Base-by-base conservation (phyloP, 2,797 vertebrate species). In the Antrozous pallidus region DNA sequence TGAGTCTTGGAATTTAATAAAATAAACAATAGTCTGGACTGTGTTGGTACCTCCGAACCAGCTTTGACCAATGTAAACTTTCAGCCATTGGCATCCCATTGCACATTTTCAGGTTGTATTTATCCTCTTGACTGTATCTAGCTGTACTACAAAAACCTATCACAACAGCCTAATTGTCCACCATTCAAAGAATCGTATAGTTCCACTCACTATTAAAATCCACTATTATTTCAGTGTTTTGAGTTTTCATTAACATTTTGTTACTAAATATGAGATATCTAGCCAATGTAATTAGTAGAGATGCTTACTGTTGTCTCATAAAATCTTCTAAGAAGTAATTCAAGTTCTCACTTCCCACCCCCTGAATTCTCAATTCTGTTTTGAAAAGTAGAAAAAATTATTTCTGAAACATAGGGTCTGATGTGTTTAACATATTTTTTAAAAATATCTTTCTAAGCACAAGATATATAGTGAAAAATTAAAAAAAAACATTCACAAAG, bases 401-500 rank as follows among this genome's bases (percentile, higher is more conserved):
- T 92, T 92, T 93, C 83, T 73, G 17, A 45, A 91, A 63, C 38
- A 84, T 28, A 63, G 67, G 67, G 70, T 90, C 78, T 94, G 70
- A 93, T 88, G 42, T 54, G 22, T 92, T 95, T 90, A 86, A 67
- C 84, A 40, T 63, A 85, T 91, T 93, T 90, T 45, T 73, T 4
- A 80, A 36, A 31, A 56, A 40, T 54, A 20, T 56, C 82, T 82
- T 77, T 71, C 67, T 79, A 61, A 73, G 83, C 26, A 58, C 20
- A 84, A 93, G 78, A 67, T 90, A 78, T 16, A 85, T 81, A 95
- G 95, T 79, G 70, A 88, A 28, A 90, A 77, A 94, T n/a, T n/a
- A 82, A 77, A 88, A 40, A 84, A 94, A 95, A 95, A 92, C 47
- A 96, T 96, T 96, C 89, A 47, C 40, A 38, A 97, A 98, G 96